phyloP scores from a whole-genome alignment of 2,797 vertebrate genomes.

The Ataeniobius toweri region DNA sequence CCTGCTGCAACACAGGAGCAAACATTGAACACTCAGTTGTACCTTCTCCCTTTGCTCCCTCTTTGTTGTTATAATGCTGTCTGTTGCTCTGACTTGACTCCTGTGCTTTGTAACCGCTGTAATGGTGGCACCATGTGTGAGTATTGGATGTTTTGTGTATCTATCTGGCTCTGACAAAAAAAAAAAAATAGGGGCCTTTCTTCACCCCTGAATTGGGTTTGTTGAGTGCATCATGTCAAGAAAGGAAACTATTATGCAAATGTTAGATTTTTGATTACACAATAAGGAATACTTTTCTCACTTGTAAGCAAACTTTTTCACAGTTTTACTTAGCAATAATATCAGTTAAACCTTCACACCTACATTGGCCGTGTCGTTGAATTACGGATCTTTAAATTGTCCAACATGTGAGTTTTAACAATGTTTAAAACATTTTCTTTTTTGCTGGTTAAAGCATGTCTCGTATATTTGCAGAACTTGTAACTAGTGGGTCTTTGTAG shows the following conservation, averaged over 20 bases:
- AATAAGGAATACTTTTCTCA: background rate
- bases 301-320: background rate
- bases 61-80: background rate
- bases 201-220: slow-evolving; percentile 23
- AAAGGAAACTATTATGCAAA: slow-evolving; percentile 52
- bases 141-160: slow-evolving; percentile 38
- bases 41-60: slow-evolving; percentile 17
- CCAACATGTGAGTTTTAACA: background rate
- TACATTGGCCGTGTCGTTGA: background rate
- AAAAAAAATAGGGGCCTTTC: background rate
- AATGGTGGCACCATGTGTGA: slow-evolving; percentile 34
- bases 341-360: background rate
- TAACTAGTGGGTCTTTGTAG: slow-evolving; percentile 16
- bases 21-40: slow-evolving; percentile 14
- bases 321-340: slow-evolving; percentile 41
- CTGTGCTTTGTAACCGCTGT: slow-evolving; percentile 46
- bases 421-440: slow-evolving; percentile 3
- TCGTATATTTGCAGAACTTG: slow-evolving; percentile 5
- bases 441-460: background rate
- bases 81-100: slow-evolving; percentile 20
- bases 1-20: slow-evolving; percentile 1
- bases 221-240: slow-evolving; percentile 4
- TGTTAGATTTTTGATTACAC: slow-evolving; percentile 1
- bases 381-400: slow-evolving; percentile 21
- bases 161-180: slow-evolving; percentile 28